Evolutionary conservation across 1,140 invertebrate species (phyloP), one percentile per base, ranked within the genome.

Genomic region (Musca domestica): DNA sequence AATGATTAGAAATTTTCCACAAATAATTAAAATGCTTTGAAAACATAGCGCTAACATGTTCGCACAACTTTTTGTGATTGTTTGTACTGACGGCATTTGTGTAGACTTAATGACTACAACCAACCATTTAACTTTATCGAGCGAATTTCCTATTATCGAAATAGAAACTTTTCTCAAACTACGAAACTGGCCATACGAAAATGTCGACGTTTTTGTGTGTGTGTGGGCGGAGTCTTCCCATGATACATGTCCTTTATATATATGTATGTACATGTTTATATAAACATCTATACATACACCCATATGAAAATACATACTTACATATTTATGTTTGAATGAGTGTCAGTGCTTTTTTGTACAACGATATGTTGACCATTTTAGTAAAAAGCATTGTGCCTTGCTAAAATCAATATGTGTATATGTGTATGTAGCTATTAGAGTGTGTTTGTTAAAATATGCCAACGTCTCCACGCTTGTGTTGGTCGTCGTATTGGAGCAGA

Each of bases 281-380:
- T 3, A 61, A 34, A 61, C n/a, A 41, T 27, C n/a, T 19, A 34
- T 10, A 61, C 27, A 20, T 58, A 30, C 30, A 30, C 30, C 30
- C 25, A 58, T n/a, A 61, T 61, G 56, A 10, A 10, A 61, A 61
- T 61, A 61, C 56, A 51, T 5, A 51, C 17, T 19, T 41, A 41
- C 10, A 41, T 41, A 41, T 12, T 5, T 41, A 2, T 41, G 10
- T 41, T 2, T 41, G 34, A 10, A 41, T 41, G 34, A 41, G 34
- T 41, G 34, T 41, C 3, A 30, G 34, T 41, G 4, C 5, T 41
- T 41, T n/a, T 41, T 41, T 41, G 5, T 41, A 41, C 19, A 61
- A 61, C 34, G 56, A 61, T 61, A 61, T 30, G 56, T 61, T 61
- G 56, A 61, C 56, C 56, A 61, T 34, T 61, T 61, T 61, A 61